Percentiles rank a stretch among this genome's conserved stretches.
Conservation (phyloP, 2,797 vertebrate species). For the Garrulus glandarius region DNA sequence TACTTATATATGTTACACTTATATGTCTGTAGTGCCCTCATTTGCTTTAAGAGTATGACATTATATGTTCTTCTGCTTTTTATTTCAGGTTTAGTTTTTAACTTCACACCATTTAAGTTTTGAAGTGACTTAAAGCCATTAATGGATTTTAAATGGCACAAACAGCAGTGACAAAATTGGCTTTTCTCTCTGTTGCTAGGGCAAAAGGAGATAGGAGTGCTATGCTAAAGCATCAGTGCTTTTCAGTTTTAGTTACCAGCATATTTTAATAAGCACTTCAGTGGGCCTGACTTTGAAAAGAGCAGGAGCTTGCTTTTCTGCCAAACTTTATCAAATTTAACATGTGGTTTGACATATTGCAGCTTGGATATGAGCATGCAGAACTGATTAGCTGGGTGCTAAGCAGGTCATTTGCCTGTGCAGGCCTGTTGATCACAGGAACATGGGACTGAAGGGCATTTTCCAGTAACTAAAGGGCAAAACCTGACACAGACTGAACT, state of each 20-base stretch:
- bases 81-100: not conserved
- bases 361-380: not conserved
- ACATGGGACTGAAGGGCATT: not conserved
- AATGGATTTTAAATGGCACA: not conserved
- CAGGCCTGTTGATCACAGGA: not conserved
- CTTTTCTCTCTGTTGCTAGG: not conserved
- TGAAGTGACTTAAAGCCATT: constrained; percentile 4
- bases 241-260: not conserved
- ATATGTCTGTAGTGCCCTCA: not conserved
- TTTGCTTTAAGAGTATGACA: fast-evolving
- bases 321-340: not conserved
- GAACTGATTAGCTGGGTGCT: not conserved
- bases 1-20: not conserved
- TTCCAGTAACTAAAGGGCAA: not conserved
- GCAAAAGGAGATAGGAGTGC: not conserved
- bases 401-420: not conserved
- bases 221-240: not conserved
- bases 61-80: not conserved
- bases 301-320: constrained; percentile 12
- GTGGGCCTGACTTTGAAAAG: not conserved
- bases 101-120: not conserved
- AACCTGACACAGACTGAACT: not conserved
- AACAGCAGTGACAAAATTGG: not conserved
- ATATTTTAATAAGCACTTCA: not conserved
- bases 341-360: not conserved